Evolutionary conservation across 2,888 invertebrate genomes (phyloP), one percentile per base, ranked within the genome.

Genomic region (Papilio gigon): DNA sequence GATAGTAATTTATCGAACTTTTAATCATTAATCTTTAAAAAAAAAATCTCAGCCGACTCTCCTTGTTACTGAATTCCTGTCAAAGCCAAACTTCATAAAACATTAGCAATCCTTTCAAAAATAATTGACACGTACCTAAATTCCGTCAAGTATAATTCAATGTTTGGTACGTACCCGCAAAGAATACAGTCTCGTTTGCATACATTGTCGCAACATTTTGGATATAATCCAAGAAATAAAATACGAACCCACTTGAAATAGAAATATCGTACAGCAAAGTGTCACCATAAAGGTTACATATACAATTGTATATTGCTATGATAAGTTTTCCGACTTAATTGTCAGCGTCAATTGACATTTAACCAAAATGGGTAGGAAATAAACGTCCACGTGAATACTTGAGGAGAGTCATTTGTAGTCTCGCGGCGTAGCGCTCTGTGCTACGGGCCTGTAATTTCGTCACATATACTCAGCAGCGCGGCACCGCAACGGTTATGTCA

Each of bases 371-470:
- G 47, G 47, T 47, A 47, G 20, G 47, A 47, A 22, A 47, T 47
- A 47, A 22, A 47, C 22, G 47, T 47, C 12, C 47, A 12, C 22
- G 22, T 22, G 37, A 56, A 61, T 35, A 42, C 27, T 53, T 35
- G 40, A 44, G n/a, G 65, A 22, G 35, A 62, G 42, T 69, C 69
- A 65, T 69, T 69, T 69, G 69, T 47, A 69, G 65, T 69, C 69
- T 35, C 56, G 37, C 65, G 42, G 61, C 69, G 65, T 69, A 65
- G 33, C 30, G 42, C 44, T 61, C 65, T 47, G 33, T 40, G 61
- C 60, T 53, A 56, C 69, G 56, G 53, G 30, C 65, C 25, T 65
- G 69, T 69, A 69, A 65, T 68, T 68, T 68, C 44, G 59, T 50
- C 59, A 65, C 59, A 68, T 56, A 65, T 44, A 65, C 61, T 65